Base-by-base conservation (phyloP, 2,888 invertebrate genomes). In the Anthoptus insignis region DNA sequence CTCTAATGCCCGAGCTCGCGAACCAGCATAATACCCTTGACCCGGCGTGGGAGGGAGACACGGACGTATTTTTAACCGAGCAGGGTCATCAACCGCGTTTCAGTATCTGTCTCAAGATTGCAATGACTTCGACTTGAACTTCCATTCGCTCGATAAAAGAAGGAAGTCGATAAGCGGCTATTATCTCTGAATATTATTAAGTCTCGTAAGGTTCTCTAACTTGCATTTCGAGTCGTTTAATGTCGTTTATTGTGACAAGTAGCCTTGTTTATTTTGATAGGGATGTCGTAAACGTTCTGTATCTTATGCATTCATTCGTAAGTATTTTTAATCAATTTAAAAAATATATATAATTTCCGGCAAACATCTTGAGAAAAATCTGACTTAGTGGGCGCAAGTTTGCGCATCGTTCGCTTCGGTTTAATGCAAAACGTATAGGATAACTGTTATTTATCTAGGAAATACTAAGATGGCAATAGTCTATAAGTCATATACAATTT, bases 41-140 rank as follows among this genome's bases (percentile, higher is more conserved):
- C 87, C 88, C 78, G 83, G 76, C 83, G 87, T 87, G 84, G 87
- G 86, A 86, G 81, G 81, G 79, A 83, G 77, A 74, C 73, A 77
- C 78, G 71, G 76, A 79, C 67, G 78, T 88, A 88, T 87, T 87
- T 88, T 88, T 87, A 87, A 85, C 81, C 72, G 73, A 68, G 64
- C 75, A 72, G 83, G 86, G 84, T 90, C 89, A 82, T 81, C 83
- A 81, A 82, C 88, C 89, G 82, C 74, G 73, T 75, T 72, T 63
- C 67, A 74, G 73, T 73, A 77, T 49, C 37, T 69, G 59, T 68
- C 69, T 64, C 67, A 67, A 73, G 68, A 65, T 68, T 65, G 68
- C 68, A 67, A 65, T 64, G 52, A 63, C 57, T 66, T 63, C 61
- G 54, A 11, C 56, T 56, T 63, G 63, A 63, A 63, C 63, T 56